phyloP scores from a whole-genome alignment of 2,888 invertebrate species.

The Polydrusus pterygomalis region DNA sequence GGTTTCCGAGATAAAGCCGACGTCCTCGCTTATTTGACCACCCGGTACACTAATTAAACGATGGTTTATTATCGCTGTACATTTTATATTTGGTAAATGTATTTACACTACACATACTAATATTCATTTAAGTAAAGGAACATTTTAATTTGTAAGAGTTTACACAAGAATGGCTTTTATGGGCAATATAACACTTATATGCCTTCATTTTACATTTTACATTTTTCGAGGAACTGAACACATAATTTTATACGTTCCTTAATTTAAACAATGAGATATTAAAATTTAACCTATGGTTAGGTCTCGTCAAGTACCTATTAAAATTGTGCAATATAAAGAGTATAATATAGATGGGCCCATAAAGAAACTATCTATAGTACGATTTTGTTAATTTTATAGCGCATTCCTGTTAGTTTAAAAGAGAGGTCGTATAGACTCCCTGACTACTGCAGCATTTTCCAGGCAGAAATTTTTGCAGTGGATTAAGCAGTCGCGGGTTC shows the following conservation, averaged over 20 bases:
- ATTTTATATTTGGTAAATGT: conserved; percentile 15
- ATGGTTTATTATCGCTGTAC: conserved; percentile 6
- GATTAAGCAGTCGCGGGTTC: no score
- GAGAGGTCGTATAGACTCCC: no score
- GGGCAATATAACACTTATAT: conserved; percentile 27
- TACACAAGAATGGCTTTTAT: conserved; percentile 26
- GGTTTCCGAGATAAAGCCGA: no score
- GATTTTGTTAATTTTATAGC: no score
- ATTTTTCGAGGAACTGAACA: conserved; percentile 26
- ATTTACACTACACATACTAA: conserved; percentile 3
- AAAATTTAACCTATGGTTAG: conserved; percentile 1
- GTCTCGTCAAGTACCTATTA: conserved; percentile 1
- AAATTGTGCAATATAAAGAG: no score
- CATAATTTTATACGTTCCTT: conserved; percentile 20
- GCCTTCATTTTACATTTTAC: conserved; percentile 30
- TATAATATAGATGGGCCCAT: no score
- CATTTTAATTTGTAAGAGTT: conserved; percentile 26
- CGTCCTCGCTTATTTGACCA: no score
- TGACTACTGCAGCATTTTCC: no score
- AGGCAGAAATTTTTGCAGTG: no score
- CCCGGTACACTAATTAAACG: neutral
- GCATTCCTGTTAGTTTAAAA: no score
- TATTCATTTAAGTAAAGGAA: conserved; percentile 22
- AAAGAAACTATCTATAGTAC: no score
- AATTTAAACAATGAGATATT: conserved; percentile 23